Conservation (phyloP, 2,888 invertebrate genomes). For the Dynastes tityus region DNA sequence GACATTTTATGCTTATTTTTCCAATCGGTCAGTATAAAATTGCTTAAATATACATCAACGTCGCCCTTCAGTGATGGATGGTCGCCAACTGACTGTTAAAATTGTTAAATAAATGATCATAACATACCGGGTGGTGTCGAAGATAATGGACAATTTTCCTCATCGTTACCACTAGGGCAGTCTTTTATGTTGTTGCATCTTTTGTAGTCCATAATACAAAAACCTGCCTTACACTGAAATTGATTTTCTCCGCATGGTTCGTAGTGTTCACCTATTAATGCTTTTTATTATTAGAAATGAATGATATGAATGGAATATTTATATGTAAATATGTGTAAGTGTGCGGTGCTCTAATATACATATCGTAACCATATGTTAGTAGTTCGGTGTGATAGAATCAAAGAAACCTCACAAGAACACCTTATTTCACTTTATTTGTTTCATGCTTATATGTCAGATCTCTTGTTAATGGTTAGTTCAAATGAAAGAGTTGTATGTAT, state of each 20-base stretch:
- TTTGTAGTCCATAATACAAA: slow-evolving; percentile 75
- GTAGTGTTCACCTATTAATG: slow-evolving; percentile 55
- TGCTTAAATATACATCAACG: too few relatives aligned
- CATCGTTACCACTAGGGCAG: slow-evolving; percentile 69
- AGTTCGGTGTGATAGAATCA: slow-evolving; percentile 22
- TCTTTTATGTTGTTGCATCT: slow-evolving; percentile 72
- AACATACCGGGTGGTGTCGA: slow-evolving; percentile 48
- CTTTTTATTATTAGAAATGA: slow-evolving; percentile 50
- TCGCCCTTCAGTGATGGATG: not conserved
- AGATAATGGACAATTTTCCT: slow-evolving; percentile 64
- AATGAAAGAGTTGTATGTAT: not conserved
- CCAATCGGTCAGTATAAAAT: too few relatives aligned
- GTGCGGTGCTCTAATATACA: slow-evolving; percentile 8
- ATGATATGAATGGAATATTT: slow-evolving; percentile 26
- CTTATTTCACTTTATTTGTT: slow-evolving; percentile 19
- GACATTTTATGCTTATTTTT: too few relatives aligned
- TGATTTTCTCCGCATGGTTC: slow-evolving; percentile 66
- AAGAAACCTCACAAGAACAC: not conserved
- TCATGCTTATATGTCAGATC: slow-evolving; percentile 26
- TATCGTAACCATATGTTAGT: slow-evolving; percentile 33
- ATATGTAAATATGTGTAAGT: not conserved
- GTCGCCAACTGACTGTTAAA: not conserved
- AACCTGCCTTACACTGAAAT: slow-evolving; percentile 76
- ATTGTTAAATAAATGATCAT: slow-evolving; percentile 8
- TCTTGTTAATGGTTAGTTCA: slow-evolving; percentile 23